These are phyloP conservation scores for Pomatorhinus ruficollis DNA, from an alignment of 2,113 vertebrate genomes.

Conservation along the genomic window DNA sequence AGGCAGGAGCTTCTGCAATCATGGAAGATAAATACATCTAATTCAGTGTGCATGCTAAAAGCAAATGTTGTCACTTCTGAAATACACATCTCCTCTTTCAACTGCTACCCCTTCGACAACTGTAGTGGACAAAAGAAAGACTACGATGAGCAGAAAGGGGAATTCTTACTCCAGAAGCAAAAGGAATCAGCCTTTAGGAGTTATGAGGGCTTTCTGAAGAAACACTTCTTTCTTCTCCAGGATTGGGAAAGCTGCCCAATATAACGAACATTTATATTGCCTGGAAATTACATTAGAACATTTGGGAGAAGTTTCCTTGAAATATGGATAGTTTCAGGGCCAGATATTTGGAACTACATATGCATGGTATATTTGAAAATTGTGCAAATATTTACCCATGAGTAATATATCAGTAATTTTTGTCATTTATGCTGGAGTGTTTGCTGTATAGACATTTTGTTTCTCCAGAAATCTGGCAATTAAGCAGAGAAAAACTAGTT, in stretches of 20 bases:
- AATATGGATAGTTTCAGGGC: not conserved
- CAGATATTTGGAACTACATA: not conserved
- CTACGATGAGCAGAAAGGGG: not conserved
- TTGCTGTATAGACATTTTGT: constrained; percentile 3
- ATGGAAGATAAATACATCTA: not conserved
- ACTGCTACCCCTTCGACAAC: not conserved
- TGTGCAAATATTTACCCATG: constrained; percentile 36
- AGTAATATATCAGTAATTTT: not conserved
- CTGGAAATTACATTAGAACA: constrained; percentile 59
- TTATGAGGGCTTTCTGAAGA: not conserved
- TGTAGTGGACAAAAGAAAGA: not conserved
- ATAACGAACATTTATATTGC: constrained; percentile 11
- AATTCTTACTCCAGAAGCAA: not conserved
- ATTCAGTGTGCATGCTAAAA: not conserved
- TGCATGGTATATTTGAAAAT: not conserved
- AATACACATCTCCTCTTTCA: not conserved
- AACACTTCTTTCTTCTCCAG: not conserved
- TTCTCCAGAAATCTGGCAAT: not conserved
- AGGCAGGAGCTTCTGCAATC: not conserved
- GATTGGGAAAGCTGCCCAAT: constrained; percentile 26
- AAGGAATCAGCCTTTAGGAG: not conserved
- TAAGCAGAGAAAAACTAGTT: not conserved
- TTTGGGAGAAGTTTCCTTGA: constrained; percentile 13
- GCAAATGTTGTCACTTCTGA: not conserved
- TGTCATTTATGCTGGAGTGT: not conserved